These are phyloP conservation scores for Zaprionus tsacasi DNA, from an alignment of 1,140 invertebrate species.

Conservation along the genomic window DNA sequence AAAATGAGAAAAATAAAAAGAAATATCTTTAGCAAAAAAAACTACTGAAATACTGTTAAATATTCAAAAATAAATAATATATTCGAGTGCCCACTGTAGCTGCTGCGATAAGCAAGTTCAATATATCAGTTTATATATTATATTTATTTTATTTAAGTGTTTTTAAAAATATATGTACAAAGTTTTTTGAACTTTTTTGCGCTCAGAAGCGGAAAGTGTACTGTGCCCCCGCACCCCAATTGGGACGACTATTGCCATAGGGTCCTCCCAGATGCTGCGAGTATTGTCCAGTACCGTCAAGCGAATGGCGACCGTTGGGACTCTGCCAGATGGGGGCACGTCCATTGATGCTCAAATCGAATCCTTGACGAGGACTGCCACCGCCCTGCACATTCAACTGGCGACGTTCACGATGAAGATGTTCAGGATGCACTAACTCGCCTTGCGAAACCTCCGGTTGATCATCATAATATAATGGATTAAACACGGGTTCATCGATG, in stretches of 20 bases:
- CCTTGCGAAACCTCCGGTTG: neutral
- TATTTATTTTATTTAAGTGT: neutral
- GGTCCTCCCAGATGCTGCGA: constrained; percentile 75
- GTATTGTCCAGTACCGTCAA: constrained; percentile 69
- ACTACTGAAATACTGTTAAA: neutral
- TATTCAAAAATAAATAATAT: neutral
- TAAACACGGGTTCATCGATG: too few species aligned
- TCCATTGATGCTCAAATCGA: constrained; percentile 64
- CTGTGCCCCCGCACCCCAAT: constrained; percentile 60
- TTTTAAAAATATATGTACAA: neutral
- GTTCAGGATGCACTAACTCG: neutral
- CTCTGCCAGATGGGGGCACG: constrained; percentile 73
- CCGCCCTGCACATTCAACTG: constrained; percentile 59
- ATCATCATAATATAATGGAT: neutral
- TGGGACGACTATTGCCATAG: constrained; percentile 73
- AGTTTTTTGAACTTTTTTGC: neutral
- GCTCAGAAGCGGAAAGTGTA: constrained; percentile 68
- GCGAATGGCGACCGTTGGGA: constrained; percentile 67
- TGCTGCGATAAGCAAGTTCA: neutral
- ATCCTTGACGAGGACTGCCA: constrained; percentile 64
- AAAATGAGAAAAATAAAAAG: neutral
- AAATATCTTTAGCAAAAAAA: too few species aligned
- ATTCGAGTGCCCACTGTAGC: neutral
- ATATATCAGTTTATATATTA: neutral
- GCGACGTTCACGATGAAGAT: constrained; percentile 49